Base-by-base conservation (phyloP, 64 coral and sea anemone species). In the Dendrophyllia cribrosa region DNA sequence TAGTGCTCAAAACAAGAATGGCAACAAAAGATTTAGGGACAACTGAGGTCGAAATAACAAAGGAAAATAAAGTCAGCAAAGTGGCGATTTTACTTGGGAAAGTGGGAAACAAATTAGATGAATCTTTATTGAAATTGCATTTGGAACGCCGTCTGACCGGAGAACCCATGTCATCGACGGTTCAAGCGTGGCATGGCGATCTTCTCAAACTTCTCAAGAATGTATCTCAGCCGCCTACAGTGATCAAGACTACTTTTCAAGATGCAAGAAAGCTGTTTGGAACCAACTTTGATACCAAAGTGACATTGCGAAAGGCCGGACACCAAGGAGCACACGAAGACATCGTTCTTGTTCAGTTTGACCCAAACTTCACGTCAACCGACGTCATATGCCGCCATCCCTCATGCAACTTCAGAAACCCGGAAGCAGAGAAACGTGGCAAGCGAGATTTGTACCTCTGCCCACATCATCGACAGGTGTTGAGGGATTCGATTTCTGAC, bases 401-500 rank as follows among this genome's bases (percentile, higher is more conserved):
- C 3, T 83, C 71, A 5, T 92, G 91, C 50, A 44, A 76, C 15
- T 23, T 14, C 13, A 78, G 4, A 53, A 87, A 87, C 58, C 45
- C 58, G 26, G 15, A 75, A 17, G 22, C 79, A 24, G 44, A n/a
- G 4, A 64, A 59, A 86, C 2, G 20, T 2, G 25, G 48, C 0
- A 93, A 93, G 58, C 60, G 78, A 73, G 86, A 93, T 79, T 53
- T 93, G 25, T 93, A 88, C 52, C 77, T 93, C 48, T 93, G 92
- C 17, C 20, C 86, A 75, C 7, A 9, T 13, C 92, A 93, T 10
- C 83, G 55, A 53, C 53, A 88, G 26, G 9, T 5, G 12, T 15
- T 93, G 52, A 72, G 25, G 52, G 50, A 73, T 3, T 61, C 43
- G 3, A 84, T 84, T 84, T 46, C 43, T 20, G 20, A 68, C 20